These are phyloP conservation scores for Phenacoccus solenopsis DNA, from an alignment of 1,140 invertebrate species.

Conservation along the genomic window DNA sequence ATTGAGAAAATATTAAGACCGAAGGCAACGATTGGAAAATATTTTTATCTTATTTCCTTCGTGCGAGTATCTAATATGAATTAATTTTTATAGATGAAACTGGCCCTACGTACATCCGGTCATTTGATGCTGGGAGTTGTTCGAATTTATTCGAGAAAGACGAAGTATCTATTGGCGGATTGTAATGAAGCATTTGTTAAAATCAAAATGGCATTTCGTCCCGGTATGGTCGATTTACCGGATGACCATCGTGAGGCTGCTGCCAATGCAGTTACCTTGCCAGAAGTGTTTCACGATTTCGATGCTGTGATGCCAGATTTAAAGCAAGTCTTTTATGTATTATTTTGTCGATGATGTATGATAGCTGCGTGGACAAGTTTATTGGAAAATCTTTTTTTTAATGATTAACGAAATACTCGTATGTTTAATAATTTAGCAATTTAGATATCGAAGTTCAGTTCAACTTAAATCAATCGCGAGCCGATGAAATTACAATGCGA, in stretches of 20 bases:
- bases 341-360: background rate
- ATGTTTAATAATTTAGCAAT: no score
- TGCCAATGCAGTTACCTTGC: constrained; percentile 87
- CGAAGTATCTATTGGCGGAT: constrained; percentile 95
- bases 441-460: constrained; percentile 97
- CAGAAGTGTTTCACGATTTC: constrained; percentile 94
- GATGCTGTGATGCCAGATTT: constrained; percentile 91
- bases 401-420: no score
- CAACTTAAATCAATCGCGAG: constrained; percentile 89
- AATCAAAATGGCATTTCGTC: constrained; percentile 98
- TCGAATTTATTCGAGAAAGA: constrained; percentile 95
- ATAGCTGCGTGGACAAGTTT: background rate
- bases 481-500: constrained; percentile 97
- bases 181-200: constrained; percentile 99
- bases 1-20: constrained; percentile 98
- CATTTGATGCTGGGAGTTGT: constrained; percentile 96
- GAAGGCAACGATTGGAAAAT: constrained; percentile 49
- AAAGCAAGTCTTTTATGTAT: constrained; percentile 37
- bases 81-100: constrained; percentile 62
- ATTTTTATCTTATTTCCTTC: background rate
- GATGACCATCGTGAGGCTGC: constrained; percentile 93
- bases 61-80: constrained; percentile 6
- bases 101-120: constrained; percentile 94
- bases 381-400: constrained; percentile 1
- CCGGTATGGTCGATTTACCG: constrained; percentile 95